These are phyloP conservation scores for Luperina testacea DNA, from an alignment of 2,888 invertebrate species.

Conservation along the genomic window DNA sequence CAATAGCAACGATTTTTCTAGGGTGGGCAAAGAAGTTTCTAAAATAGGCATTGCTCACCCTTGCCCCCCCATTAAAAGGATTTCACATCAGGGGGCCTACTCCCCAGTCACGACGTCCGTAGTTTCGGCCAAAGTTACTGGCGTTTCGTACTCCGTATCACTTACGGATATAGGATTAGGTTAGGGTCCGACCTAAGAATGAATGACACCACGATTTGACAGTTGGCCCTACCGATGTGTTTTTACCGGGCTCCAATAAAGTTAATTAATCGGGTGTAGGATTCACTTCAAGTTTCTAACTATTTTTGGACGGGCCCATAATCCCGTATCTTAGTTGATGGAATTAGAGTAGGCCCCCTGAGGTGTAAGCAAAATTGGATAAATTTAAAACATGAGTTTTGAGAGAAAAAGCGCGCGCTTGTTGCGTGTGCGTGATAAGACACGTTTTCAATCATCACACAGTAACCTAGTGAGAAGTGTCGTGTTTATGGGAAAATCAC, in stretches of 20 bases:
- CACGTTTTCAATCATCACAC: conserved; percentile 89
- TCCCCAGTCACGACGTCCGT: not conserved
- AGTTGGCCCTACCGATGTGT: not conserved
- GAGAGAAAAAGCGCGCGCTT: conserved; percentile 72
- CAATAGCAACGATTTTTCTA: too few relatives aligned
- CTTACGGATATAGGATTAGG: not conserved
- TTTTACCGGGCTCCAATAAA: not conserved
- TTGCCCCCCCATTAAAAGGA: not conserved
- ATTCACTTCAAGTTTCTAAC: too few relatives aligned
- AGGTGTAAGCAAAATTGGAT: conserved; percentile 22
- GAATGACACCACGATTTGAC: not conserved
- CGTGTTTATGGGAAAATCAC: conserved; percentile 76
- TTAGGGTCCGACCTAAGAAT: not conserved
- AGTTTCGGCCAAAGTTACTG: not conserved
- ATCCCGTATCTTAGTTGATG: not conserved
- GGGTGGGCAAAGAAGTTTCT: too few relatives aligned
- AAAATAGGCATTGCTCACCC: too few relatives aligned
- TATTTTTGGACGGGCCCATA: not conserved
- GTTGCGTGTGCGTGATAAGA: conserved; percentile 82
- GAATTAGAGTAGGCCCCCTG: not conserved
- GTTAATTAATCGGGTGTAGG: not conserved
- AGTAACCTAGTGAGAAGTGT: conserved; percentile 76
- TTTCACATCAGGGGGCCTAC: not conserved
- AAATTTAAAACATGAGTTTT: conserved; percentile 71
- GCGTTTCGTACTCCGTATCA: not conserved